Evolutionary conservation across 1,140 invertebrate genomes (phyloP).

Genomic region (Sycobia sp.): DNA sequence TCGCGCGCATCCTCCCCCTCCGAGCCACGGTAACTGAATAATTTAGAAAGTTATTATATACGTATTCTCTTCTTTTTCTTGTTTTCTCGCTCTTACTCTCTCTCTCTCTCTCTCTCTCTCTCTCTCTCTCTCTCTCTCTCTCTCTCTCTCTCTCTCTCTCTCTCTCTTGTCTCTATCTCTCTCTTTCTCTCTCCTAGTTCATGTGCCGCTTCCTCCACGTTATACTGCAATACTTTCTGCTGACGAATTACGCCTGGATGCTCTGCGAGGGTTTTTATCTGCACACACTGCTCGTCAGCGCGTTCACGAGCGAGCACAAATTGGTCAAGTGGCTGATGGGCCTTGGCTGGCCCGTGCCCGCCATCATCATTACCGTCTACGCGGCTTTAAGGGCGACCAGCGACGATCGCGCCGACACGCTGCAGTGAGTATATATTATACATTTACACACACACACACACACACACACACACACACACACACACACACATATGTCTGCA

Average conservation of each 20-base stretch:
- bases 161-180: too few species aligned
- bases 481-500: too few species aligned
- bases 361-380: conserved; percentile 73
- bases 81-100: too few species aligned
- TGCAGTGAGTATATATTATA: conserved; percentile 71
- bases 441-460: not conserved
- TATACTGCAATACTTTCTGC: conserved; percentile 84
- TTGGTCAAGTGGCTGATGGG: conserved; percentile 82
- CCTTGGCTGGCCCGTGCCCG: conserved; percentile 84
- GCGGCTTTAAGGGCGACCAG: conserved; percentile 65
- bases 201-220: conserved; percentile 82
- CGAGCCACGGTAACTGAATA: too few species aligned
- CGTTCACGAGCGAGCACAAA: conserved; percentile 86
- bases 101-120: too few species aligned
- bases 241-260: conserved; percentile 96
- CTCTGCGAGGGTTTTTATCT: conserved; percentile 92
- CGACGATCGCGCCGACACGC: conserved; percentile 63
- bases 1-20: too few species aligned
- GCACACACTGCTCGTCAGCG: conserved; percentile 88
- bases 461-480: too few species aligned
- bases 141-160: too few species aligned
- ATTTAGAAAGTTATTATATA: too few species aligned
- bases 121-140: too few species aligned
- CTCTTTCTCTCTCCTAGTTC: conserved; percentile 17
- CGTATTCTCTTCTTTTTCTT: too few species aligned